These are phyloP conservation scores for Oreotrochilus melanogaster DNA, from an alignment of 2,113 vertebrate species.

Conservation along the genomic window DNA sequence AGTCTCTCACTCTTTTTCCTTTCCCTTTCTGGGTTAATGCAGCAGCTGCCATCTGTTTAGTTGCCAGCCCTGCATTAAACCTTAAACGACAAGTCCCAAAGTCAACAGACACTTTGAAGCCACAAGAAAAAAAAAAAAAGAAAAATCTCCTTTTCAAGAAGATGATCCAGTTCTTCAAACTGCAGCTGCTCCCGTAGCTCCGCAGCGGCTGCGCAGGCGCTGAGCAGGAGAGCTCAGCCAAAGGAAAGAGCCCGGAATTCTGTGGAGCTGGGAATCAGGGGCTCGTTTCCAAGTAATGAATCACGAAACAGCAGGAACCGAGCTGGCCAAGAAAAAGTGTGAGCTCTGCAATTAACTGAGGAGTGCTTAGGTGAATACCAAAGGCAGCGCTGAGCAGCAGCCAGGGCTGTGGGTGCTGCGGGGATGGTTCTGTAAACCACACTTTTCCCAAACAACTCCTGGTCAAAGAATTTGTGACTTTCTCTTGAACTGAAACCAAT, in stretches of 20 bases:
- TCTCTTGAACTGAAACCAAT: not conserved
- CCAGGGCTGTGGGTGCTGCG: not conserved
- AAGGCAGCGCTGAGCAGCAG: not conserved
- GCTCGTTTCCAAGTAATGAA: slow-evolving; percentile 62
- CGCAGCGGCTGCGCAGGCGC: not conserved
- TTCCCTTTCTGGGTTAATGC: no score
- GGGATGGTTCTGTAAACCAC: not conserved
- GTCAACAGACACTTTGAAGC: not conserved
- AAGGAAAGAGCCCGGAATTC: not conserved
- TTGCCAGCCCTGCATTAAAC: no score
- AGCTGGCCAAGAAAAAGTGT: slow-evolving; percentile 41
- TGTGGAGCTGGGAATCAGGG: slow-evolving; percentile 29
- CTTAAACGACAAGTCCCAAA: not conserved
- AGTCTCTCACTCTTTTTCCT: no score
- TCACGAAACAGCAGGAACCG: slow-evolving; percentile 53
- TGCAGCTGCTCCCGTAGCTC: not conserved
- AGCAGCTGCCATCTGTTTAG: no score
- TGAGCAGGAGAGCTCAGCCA: not conserved
- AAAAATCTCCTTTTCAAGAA: not conserved
- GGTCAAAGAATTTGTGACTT: not conserved
- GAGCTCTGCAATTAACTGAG: slow-evolving; percentile 52
- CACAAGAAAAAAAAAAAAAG: not conserved
- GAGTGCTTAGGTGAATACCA: slow-evolving; percentile 51
- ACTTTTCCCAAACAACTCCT: not conserved
- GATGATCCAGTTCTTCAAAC: not conserved